Evolutionary conservation across 2,797 vertebrate genomes (phyloP), one percentile per base, ranked within the genome.

Genomic region (Prunella strophiata): DNA sequence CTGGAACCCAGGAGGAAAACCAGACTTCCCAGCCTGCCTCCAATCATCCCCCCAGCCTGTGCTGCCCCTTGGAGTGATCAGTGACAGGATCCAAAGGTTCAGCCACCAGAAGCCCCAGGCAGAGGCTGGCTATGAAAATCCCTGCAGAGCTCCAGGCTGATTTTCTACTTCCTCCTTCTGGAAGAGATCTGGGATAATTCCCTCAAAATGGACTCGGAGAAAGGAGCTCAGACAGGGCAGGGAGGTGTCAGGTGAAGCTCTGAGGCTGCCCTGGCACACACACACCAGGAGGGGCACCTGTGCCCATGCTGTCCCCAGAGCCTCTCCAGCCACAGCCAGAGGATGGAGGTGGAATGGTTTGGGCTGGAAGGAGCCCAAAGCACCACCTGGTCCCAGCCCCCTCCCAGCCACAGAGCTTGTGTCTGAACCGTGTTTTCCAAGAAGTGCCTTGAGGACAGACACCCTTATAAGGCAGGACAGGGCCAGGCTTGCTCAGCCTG

Each of bases 141-240:
- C 62, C 34, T 17, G 27, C 42, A 27, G n/a, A 38, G 5, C 25
- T 57, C 76, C 74, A 36, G 74, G 48, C 38, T 54, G 50, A 30
- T 43, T 70, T 61, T 36, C 38, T 22, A 0, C 10, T 20, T 51
- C 45, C 58, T 47, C 12, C 1, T 13, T 27, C 40, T 54, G 65
- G 40, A 5, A 22, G 67, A 38, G 57, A n/a, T n/a, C 9, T 54
- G 57, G 48, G 57, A 5, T 47, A 14, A 54, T 27, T 62, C 19
- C 15, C 48, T 52, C 26, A 0, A 1, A 13, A 36, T 6, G 38
- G 47, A 4, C 36, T 10, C 18, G 1, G 40, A 1, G 3, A 3
- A 9, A 62, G 67, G 79, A 45, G 79, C 40, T 32, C n/a, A 9
- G 32, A 0, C 57, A 62, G 79, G 55, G 22, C 40, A n/a, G 67